These are phyloP conservation scores for Spinus olivaceus DNA, from an alignment of 2,797 vertebrate species.

Conservation along the genomic window DNA sequence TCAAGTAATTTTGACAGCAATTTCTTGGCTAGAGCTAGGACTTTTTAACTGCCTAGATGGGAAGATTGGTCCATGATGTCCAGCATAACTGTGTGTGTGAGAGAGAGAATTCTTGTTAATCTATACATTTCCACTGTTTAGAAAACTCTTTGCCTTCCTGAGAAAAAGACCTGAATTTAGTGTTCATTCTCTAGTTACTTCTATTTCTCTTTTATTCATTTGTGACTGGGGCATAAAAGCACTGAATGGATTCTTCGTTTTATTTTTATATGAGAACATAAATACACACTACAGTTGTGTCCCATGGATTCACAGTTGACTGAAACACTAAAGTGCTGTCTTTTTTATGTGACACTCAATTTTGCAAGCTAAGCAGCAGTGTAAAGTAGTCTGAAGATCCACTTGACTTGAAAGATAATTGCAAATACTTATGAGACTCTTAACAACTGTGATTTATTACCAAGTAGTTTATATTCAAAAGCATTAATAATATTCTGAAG, in stretches of 20 bases:
- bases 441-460: background rate
- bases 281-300: background rate
- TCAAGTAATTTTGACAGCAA: background rate
- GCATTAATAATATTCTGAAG: background rate
- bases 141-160: background rate
- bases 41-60: background rate
- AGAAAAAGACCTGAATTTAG: background rate
- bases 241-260: background rate
- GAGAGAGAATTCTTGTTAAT: background rate
- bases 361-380: constrained; percentile 5
- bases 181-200: background rate
- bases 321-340: background rate
- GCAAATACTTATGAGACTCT: background rate
- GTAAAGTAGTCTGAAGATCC: background rate
- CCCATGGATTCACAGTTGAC: background rate
- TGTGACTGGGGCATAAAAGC: background rate
- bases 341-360: background rate
- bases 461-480: background rate
- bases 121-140: background rate
- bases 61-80: background rate
- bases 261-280: constrained; percentile 19
- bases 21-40: background rate
- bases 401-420: constrained; percentile 13
- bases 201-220: background rate
- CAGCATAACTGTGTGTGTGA: background rate